Evolutionary conservation across 2,797 vertebrate genomes (phyloP).

Genomic region (Micrastur ruficollis): DNA sequence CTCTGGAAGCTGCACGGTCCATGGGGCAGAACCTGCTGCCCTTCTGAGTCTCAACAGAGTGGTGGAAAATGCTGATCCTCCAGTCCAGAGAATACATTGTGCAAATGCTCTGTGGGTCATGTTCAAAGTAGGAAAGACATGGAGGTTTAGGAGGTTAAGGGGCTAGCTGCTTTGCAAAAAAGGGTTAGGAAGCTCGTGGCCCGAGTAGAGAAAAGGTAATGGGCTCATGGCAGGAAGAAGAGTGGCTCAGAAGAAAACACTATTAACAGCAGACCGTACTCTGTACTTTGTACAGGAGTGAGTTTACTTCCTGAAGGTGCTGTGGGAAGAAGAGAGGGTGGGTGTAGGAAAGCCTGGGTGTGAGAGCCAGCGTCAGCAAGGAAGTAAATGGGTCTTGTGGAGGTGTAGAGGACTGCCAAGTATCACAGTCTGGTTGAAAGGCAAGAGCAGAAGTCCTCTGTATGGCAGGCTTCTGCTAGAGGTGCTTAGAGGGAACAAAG

Average conservation of each 20-base stretch:
- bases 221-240: not conserved
- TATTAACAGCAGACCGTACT: not conserved
- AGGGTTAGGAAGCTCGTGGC: not conserved
- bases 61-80: not conserved
- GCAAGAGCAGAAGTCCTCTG: not conserved
- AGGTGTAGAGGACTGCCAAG: not conserved
- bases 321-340: not conserved
- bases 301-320: not conserved
- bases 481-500: not conserved
- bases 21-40: not conserved
- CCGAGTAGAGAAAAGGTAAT: not conserved
- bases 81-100: not conserved
- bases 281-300: not conserved
- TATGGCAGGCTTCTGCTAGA: not conserved
- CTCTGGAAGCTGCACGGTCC: not conserved
- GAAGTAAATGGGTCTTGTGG: not conserved
- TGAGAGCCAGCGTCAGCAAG: not conserved
- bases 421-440: not conserved
- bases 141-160: not conserved
- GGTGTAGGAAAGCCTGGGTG: not conserved
- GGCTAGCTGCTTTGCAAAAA: not conserved
- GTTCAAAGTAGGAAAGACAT: not conserved
- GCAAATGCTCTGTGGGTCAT: not conserved
- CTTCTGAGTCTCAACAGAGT: not conserved
- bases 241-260: not conserved